Conservation (phyloP, 2,113 vertebrate genomes). For the Bubo blakistoni region DNA sequence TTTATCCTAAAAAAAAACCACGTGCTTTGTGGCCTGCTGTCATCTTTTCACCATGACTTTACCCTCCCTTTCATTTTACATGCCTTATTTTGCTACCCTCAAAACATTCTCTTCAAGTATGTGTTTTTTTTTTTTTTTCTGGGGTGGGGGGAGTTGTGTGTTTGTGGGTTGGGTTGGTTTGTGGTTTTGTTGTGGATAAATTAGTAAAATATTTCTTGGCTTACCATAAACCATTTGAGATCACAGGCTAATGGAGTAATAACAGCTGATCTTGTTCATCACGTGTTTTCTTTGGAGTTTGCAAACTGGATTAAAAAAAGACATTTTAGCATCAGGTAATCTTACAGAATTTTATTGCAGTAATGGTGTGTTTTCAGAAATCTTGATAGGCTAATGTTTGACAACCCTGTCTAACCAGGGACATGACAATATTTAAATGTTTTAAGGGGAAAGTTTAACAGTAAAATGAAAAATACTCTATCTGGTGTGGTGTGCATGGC, state of each 20-base stretch:
- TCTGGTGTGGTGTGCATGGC: rapidly evolving
- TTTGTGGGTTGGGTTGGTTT: neutral
- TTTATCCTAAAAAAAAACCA: neutral
- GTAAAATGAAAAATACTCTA: neutral
- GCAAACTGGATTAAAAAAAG: neutral
- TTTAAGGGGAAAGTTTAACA: neutral
- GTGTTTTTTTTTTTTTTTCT: too few relatives aligned
- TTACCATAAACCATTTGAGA: neutral
- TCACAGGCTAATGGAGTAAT: neutral
- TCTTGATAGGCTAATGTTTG: neutral
- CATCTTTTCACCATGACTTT: neutral
- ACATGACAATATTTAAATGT: neutral
- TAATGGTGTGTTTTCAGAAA: neutral
- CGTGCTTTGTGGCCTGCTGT: neutral
- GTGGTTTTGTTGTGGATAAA: neutral
- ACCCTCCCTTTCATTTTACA: neutral
- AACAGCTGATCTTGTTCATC: neutral
- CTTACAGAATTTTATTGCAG: neutral
- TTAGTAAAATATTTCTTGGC: neutral
- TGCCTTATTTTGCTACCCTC: neutral
- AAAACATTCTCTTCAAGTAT: neutral
- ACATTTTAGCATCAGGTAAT: neutral
- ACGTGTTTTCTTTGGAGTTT: neutral
- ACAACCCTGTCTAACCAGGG: neutral
- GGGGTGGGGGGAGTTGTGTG: too few relatives aligned